Evolutionary conservation across 2,797 vertebrate genomes (phyloP).

Genomic region (Podargus strigoides): DNA sequence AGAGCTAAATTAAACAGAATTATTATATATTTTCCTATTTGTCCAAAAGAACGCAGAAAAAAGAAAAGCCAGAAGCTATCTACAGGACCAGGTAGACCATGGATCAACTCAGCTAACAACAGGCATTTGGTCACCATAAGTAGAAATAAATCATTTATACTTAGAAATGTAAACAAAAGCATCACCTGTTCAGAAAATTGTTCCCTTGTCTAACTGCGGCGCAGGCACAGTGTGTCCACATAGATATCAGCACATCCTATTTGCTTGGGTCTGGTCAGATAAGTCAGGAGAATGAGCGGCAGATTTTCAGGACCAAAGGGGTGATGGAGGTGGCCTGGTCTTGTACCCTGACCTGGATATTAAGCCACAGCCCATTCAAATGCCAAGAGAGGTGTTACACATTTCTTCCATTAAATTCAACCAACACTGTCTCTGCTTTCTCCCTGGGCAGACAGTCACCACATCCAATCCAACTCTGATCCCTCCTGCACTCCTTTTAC

Average conservation of each 20-base stretch:
- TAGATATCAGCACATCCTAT: neutral
- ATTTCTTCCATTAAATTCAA: neutral
- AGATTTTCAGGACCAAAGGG: neutral
- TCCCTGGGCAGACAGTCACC: neutral
- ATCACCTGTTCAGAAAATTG: neutral
- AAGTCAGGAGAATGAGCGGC: neutral
- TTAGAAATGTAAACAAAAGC: neutral
- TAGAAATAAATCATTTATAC: neutral
- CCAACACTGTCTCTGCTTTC: neutral
- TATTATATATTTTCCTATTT: neutral
- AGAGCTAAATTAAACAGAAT: neutral
- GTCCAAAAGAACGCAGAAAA: neutral
- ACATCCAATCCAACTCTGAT: neutral
- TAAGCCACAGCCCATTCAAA: neutral
- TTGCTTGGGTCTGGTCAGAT: neutral
- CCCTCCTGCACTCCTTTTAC: neutral
- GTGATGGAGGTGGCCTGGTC: neutral
- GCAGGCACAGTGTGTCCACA: neutral
- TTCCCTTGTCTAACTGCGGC: neutral
- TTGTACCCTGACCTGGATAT: neutral
- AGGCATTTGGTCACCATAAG: neutral
- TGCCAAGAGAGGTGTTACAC: neutral
- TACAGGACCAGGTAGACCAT: neutral
- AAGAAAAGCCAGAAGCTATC: neutral
- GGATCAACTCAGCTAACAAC: neutral